Evolutionary conservation across 2,113 vertebrate species (phyloP), one percentile per base, ranked within the genome.

Genomic region (Melanotaenia duboulayi): DNA sequence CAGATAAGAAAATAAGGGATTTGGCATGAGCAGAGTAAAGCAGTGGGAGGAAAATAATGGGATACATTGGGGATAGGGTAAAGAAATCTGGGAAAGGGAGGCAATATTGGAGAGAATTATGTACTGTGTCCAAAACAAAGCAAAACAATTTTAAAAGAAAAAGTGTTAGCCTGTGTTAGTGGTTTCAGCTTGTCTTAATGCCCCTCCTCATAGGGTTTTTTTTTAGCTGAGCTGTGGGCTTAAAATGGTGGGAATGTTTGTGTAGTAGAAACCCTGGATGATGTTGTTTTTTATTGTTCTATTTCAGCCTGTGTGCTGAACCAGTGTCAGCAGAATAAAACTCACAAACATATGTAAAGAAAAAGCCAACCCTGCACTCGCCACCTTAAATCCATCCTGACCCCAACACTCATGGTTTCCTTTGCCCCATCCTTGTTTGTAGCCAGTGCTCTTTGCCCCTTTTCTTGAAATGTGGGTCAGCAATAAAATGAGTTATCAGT

Each of bases 261-360:
- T 74, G 76, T 79, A 87, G 85, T 44, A 57, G 44, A 82, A 87
- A 87, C 69, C 82, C 69, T 44, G 76, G 71, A 23, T 85, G 71
- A 83, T 84, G 84, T 85, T 92, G 79, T 90, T 89, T n/a, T 86
- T 87, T 83, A 86, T 92, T 92, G 89, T 91, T 88, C 85, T 46
- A 44, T 87, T 88, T 84, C 74, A 70, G 81, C 63, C 56, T 77
- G 65, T 73, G 80, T 80, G 71, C 63, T 62, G 44, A 78, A 70
- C 83, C 71, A 58, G 49, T 23, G 82, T 89, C 86, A 78, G 83
- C 86, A 85, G 61, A 78, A 20, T 24, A n/a, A 44, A 1, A n/a
- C 54, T 73, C 73, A 62, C 60, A 46, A 23, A 69, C 65, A 80
- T 37, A 65, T 17, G 46, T 10, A 71, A 20, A 72, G 59, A 87